Evolutionary conservation across 2,113 vertebrate genomes (phyloP).

Genomic region (Nibea coibor): DNA sequence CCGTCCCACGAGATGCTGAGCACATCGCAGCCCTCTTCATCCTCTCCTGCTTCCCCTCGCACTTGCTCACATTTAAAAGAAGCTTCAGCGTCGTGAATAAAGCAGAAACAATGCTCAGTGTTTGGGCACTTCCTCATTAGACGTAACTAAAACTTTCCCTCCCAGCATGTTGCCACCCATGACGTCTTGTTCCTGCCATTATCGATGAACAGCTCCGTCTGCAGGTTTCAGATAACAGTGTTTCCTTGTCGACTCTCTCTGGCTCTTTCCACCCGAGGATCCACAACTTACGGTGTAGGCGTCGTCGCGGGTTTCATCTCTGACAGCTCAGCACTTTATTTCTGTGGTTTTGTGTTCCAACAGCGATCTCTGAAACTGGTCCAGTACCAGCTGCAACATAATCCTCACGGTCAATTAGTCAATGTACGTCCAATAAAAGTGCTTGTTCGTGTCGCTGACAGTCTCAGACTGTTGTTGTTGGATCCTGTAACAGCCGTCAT

Average conservation of each 20-base stretch:
- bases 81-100: background rate
- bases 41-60: background rate
- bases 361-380: too few species aligned
- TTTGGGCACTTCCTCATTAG: background rate
- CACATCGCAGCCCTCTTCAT: conserved; percentile 23
- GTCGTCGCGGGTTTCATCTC: too few species aligned
- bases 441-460: too few species aligned
- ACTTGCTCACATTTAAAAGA: background rate
- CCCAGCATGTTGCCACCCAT: background rate
- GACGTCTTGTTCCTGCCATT: background rate
- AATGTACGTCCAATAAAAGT: too few species aligned
- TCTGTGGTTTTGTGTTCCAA: too few species aligned
- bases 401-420: too few species aligned
- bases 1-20: conserved; percentile 40
- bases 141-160: too few species aligned
- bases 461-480: too few species aligned
- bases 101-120: background rate
- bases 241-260: background rate
- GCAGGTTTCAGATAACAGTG: background rate
- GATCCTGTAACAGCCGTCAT: too few species aligned
- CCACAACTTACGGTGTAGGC: too few species aligned
- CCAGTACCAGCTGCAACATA: too few species aligned
- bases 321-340: too few species aligned
- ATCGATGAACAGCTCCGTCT: background rate
- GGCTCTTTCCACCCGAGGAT: background rate